Evolutionary conservation across 2,113 vertebrate species (phyloP).

Genomic region (Antechinus flavipes): DNA sequence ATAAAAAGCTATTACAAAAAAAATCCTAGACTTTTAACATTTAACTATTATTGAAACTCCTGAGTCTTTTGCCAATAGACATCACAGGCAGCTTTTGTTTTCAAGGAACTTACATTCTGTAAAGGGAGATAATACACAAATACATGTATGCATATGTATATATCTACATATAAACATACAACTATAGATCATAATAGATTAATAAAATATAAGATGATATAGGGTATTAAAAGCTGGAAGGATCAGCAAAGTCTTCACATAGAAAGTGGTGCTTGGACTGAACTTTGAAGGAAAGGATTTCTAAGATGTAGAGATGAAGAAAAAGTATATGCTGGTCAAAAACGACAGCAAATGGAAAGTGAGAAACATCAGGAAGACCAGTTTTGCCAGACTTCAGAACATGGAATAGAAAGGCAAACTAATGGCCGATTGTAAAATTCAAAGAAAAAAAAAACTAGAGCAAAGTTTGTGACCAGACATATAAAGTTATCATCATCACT

Average conservation of each 20-base stretch:
- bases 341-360: neutral
- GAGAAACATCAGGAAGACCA: neutral
- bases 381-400: neutral
- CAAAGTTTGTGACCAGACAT: neutral
- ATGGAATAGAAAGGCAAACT: neutral
- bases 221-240: neutral
- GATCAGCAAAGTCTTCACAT: neutral
- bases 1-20: neutral
- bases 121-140: neutral
- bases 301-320: neutral
- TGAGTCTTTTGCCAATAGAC: neutral
- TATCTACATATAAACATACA: too few relatives aligned
- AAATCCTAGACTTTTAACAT: neutral
- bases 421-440: neutral
- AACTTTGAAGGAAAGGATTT: neutral
- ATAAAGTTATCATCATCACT: neutral
- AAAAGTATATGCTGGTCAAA: neutral
- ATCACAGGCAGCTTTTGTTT: neutral
- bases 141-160: neutral
- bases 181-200: neutral
- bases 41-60: constrained; percentile 7
- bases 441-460: neutral
- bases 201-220: neutral
- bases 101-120: neutral
- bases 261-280: neutral